Evolutionary conservation across 2,113 vertebrate species (phyloP), one percentile per base, ranked within the genome.

Genomic region (Numenius arquata): DNA sequence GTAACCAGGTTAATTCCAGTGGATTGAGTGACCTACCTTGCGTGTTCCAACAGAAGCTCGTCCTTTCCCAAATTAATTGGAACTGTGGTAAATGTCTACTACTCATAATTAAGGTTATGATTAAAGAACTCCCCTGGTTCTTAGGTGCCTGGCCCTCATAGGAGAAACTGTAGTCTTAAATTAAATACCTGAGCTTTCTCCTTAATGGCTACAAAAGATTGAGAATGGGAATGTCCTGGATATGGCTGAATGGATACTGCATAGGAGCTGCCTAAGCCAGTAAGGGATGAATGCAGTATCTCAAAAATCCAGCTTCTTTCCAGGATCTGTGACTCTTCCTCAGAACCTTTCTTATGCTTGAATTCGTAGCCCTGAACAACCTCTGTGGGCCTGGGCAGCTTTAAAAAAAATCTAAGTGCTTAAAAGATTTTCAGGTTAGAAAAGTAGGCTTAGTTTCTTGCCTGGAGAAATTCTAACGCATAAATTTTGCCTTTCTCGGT

Each of bases 11-110:
- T 92, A 93, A 85, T 85, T 88, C 75, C 21, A 62, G 0, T 62
- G 34, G 53, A 79, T 68, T 82, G 63, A 56, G 36, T 95, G 79
- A 93, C 79, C 88, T 87, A 75, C 41, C 47, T 95, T 83, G 27
- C 11, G 2, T 73, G 22, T 68, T 79, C 88, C 63, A 55, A 84
- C 41, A 41, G 50, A 88, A 93, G 15, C 25, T 76, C 2, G 66
- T 66, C 50, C 75, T 86, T 92, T 86, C 79, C 45, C 68, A 48
- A 84, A 75, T 92, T 94, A 83, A 86, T 96, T 93, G 88, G 79
- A 65, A 20, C 50, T 63, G 20, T 17, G 23, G 20, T 77, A 88
- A 80, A 66, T 77, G 26, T 50, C 50, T 80, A 11, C 36, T 55
- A 41, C 68, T 67, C 15, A 43, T 86, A 73, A 63, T 62, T 89